These are phyloP conservation scores for Meandrina meandrites DNA, from an alignment of 92 coral and sea anemone genomes.

Conservation along the genomic window DNA sequence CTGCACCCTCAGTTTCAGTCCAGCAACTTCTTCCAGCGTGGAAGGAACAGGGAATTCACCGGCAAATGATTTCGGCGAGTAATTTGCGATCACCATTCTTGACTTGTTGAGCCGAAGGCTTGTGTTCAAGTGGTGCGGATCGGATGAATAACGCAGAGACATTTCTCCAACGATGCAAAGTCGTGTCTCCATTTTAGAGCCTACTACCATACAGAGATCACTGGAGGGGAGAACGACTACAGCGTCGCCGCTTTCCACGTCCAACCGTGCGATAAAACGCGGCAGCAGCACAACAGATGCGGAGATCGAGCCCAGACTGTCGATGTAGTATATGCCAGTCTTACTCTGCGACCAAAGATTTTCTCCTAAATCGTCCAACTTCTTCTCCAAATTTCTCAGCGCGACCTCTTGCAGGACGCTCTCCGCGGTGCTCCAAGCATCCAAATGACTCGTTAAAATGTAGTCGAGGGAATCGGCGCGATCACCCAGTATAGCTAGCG, in stretches of 20 bases:
- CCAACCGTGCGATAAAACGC: conserved; percentile 71
- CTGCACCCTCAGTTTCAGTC: conserved; percentile 61
- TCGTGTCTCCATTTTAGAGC: conserved; percentile 79
- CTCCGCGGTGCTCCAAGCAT: conserved; percentile 81
- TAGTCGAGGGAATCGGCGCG: conserved; percentile 68
- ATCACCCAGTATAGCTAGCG: conserved; percentile 80
- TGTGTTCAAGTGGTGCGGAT: conserved; percentile 79
- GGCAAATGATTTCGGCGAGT: conserved; percentile 71
- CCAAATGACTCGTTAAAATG: conserved; percentile 77
- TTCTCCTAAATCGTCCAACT: conserved; percentile 56
- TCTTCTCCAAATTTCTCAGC: conserved; percentile 72
- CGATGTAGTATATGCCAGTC: conserved; percentile 81
- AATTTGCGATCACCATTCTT: conserved; percentile 59
- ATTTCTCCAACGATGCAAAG: conserved; percentile 89
- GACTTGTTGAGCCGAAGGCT: conserved; percentile 72
- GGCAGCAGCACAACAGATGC: conserved; percentile 89
- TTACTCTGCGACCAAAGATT: conserved; percentile 74
- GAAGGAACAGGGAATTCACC: conserved; percentile 77
- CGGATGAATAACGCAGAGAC: conserved; percentile 71
- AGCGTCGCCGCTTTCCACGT: conserved; percentile 72
- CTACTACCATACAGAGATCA: conserved; percentile 85
- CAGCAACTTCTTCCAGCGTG: conserved; percentile 77
- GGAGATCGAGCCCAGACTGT: conserved; percentile 66
- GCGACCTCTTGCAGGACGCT: conserved; percentile 75
- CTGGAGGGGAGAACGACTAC: conserved; percentile 71